Conservation (phyloP, 2,113 vertebrate genomes). For the Tautogolabrus adspersus region DNA sequence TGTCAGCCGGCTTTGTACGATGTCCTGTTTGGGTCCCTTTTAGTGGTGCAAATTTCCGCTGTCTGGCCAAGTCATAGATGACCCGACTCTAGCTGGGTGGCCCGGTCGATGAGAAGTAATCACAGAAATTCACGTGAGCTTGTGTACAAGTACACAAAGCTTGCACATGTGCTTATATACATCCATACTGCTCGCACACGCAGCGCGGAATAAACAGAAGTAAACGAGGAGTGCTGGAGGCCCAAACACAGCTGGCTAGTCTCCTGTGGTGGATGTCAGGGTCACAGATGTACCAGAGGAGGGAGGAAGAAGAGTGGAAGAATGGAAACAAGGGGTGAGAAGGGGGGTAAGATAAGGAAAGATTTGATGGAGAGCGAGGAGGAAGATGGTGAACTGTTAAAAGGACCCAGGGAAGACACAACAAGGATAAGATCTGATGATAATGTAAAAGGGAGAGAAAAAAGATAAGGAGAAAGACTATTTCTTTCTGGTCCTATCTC, state of each 20-base stretch:
- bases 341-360: neutral
- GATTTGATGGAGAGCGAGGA: neutral
- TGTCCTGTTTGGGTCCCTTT: conserved; percentile 42
- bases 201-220: conserved; percentile 62
- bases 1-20: neutral
- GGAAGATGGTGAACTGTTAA: neutral
- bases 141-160: conserved; percentile 17
- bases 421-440: neutral
- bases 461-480: neutral
- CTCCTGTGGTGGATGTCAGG: conserved; percentile 67
- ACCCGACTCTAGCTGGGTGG: conserved; percentile 62
- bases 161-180: conserved; percentile 2
- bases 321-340: neutral
- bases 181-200: neutral
- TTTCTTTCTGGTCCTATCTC: neutral
- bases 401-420: neutral
- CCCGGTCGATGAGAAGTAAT: conserved; percentile 19
- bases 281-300: conserved; percentile 63
- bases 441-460: neutral
- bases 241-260: conserved; percentile 77
- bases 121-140: conserved; percentile 2
- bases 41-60: conserved; percentile 37
- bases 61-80: conserved; percentile 30
- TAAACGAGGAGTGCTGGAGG: conserved; percentile 47
- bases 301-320: neutral